A percentile compares a stretch with the other conserved stretches of the same genome.
phyloP scores from a whole-genome alignment of 2,888 invertebrate species.

The Uloborus plumipes region DNA sequence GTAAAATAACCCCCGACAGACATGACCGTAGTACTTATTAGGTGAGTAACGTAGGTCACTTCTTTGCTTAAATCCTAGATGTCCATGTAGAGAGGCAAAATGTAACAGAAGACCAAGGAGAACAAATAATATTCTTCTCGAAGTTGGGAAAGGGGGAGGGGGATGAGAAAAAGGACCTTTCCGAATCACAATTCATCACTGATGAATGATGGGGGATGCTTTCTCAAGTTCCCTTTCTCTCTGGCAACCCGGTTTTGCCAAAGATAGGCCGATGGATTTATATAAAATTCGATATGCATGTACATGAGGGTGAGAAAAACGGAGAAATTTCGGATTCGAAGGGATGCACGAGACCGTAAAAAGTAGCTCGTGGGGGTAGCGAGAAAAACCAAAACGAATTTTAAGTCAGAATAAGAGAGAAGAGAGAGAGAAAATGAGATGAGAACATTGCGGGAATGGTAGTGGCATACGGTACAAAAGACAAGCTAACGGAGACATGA shows the following conservation, averaged over 20 bases:
- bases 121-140: neutral
- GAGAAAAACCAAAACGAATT: no score
- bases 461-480: slow-evolving; percentile 3
- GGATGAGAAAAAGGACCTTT: slow-evolving; percentile 11
- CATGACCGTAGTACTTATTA: no score
- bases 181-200: slow-evolving; percentile 37
- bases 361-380: slow-evolving; percentile 12
- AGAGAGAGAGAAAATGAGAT: slow-evolving; percentile 4
- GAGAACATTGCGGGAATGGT: neutral
- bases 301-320: neutral
- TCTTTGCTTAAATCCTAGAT: neutral
- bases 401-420: no score
- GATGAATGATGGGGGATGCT: slow-evolving; percentile 29
- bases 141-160: neutral
- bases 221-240: slow-evolving; percentile 13
- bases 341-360: slow-evolving; percentile 23
- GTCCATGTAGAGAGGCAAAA: neutral
- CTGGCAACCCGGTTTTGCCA: no score
- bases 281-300: slow-evolving; percentile 36
- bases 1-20: no score
- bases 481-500: no score
- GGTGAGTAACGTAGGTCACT: neutral
- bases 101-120: neutral
- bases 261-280: slow-evolving; percentile 27
- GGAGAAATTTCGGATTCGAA: slow-evolving; percentile 10